Base-by-base conservation (phyloP, 2,797 vertebrate species). In the Anableps anableps region DNA sequence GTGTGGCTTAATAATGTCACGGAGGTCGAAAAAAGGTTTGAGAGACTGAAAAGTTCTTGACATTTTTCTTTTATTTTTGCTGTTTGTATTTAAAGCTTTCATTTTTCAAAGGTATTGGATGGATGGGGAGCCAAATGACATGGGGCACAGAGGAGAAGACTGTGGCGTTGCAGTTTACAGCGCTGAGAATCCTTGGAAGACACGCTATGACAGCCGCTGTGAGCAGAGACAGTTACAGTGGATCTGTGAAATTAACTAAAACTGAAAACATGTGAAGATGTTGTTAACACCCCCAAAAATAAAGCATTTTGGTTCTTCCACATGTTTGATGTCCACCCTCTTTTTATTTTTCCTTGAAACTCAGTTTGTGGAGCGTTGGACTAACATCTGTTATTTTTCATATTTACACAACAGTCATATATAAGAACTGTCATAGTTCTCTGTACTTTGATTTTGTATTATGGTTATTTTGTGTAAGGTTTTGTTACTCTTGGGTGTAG, bases 1-100 rank as follows among this genome's bases (percentile, higher is more conserved):
- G 38, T 89, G 9, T 93, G 91, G 90, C 64, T 92, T 41, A 92
- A 92, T 78, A 92, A 92, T 41, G 84, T 88, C 60, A 92, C 86
- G 0, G 84, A 88, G 41, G 38, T 51, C 34, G 77, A 87, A 4
- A 34, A 53, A 58, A 82, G 81, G 91, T 90, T 53, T 76, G 60
- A 21, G 17, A 1, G 53, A 21, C 17, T 51, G 23, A 41, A 41
- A 34, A n/a, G 26, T 53, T 45, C 1, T n/a, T 29, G n/a, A 26
- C 4, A 17, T 16, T 77, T 29, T 41, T 1, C 0, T 23, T 36
- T 64, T 34, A 6, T 51, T 48, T 41, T 62, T 47, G 2, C 5
- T 50, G n/a, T 4, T 66, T 76, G 16, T 19, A 58, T 36, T n/a
- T 8, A 36, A 34, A 76, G 1, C 10, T 14, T 26, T 64, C 26